Conservation (phyloP, 2,888 invertebrate species). For the Empis livida region DNA sequence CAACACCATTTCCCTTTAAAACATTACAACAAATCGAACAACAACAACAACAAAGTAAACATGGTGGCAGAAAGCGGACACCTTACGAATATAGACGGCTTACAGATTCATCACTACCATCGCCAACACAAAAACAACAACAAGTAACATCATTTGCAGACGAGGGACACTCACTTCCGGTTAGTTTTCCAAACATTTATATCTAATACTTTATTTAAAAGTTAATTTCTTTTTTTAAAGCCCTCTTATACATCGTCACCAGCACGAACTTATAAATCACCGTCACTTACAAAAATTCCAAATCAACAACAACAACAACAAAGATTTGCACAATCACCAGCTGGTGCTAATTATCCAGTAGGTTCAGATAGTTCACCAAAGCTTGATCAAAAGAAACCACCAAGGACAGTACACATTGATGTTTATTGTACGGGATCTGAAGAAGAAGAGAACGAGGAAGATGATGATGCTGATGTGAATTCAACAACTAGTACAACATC, state of each 20-base stretch:
- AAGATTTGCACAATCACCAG: slow-evolving; percentile 4
- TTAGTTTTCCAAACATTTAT: slow-evolving; percentile 12
- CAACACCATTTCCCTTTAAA: slow-evolving; percentile 11
- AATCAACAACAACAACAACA: slow-evolving; percentile 16
- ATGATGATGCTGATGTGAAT: slow-evolving; percentile 21
- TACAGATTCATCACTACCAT: slow-evolving; percentile 17
- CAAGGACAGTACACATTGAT: slow-evolving; percentile 59
- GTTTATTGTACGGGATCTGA: slow-evolving; percentile 59
- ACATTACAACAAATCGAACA: too few relatives aligned
- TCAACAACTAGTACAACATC: slow-evolving; percentile 21
- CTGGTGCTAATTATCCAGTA: background rate
- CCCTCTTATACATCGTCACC: slow-evolving; percentile 18
- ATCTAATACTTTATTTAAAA: background rate
- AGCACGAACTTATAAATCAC: slow-evolving; percentile 26
- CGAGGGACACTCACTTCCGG: slow-evolving; percentile 33
- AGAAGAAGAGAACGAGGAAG: slow-evolving; percentile 30
- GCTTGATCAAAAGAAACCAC: slow-evolving; percentile 32
- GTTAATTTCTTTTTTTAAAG: slow-evolving; percentile 7
- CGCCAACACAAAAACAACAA: slow-evolving; percentile 2
- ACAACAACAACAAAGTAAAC: background rate
- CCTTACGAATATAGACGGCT: slow-evolving; percentile 26
- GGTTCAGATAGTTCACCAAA: slow-evolving; percentile 16
- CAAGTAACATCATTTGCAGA: slow-evolving; percentile 18
- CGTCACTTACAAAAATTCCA: slow-evolving; percentile 27
- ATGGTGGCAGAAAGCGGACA: slow-evolving; percentile 16